phyloP scores from a whole-genome alignment of 2,888 invertebrate genomes.

The Fragum whitleyi region DNA sequence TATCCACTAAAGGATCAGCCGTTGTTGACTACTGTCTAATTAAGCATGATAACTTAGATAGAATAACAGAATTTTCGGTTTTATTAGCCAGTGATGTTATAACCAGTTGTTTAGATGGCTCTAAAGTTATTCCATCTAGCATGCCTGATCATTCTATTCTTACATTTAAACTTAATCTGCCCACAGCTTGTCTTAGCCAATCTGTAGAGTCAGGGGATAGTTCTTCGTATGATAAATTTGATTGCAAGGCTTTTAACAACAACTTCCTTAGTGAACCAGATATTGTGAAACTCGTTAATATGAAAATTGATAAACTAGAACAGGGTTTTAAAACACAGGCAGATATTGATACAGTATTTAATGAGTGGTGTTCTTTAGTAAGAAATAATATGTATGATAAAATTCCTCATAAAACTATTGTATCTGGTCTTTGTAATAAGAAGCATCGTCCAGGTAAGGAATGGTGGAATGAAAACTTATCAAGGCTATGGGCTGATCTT shows the following conservation, averaged over 20 bases:
- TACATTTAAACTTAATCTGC: no score
- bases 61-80: not conserved
- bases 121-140: not conserved
- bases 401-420: slow-evolving; percentile 22
- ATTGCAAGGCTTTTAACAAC: not conserved
- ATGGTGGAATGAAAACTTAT: slow-evolving; percentile 20
- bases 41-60: slow-evolving; percentile 4
- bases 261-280: not conserved
- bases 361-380: slow-evolving; percentile 26
- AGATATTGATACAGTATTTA: slow-evolving; percentile 30
- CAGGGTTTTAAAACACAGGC: not conserved
- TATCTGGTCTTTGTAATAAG: not conserved
- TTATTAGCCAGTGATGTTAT: not conserved
- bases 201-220: not conserved
- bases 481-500: slow-evolving; percentile 9
- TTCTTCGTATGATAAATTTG: slow-evolving; percentile 3
- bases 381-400: slow-evolving; percentile 25
- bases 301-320: slow-evolving; percentile 4
- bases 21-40: no score
- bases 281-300: not conserved
- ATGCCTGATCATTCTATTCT: slow-evolving; percentile 39
- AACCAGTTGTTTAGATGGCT: not conserved
- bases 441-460: slow-evolving; percentile 12
- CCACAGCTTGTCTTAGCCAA: not conserved
- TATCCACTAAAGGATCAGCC: no score